Evolutionary conservation across 2,797 vertebrate genomes (phyloP), one percentile per base, ranked within the genome.

Genomic region (Pseudomugil gertrudae): DNA sequence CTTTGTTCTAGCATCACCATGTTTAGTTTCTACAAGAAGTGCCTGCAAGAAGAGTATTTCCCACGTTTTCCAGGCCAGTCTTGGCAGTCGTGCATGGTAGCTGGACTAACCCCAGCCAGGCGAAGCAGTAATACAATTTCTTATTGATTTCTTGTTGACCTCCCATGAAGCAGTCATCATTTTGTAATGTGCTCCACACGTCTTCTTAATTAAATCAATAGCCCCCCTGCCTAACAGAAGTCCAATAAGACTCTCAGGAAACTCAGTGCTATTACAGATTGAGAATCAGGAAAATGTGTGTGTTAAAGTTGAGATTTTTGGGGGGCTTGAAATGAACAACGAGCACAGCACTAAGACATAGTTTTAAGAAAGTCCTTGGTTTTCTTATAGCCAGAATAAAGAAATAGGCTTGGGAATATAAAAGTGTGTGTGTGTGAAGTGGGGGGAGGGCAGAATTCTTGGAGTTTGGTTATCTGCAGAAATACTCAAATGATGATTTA

Each of bases 141-240:
- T 77, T 93, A 95, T 95, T 88, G 94, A 95, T 95, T 94, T 92
- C 91, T 94, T 94, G 93, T 94, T 94, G 93, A 94, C 93, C 93
- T 93, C 92, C 89, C 91, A 92, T 92, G 92, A 94, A 93, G 91
- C 89, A 93, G 88, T 93, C 93, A 93, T 94, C 92, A 93, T 94
- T 93, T 87, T 92, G 92, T 94, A 94, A 95, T 93, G 91, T 90
- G 91, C 91, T 90, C 89, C 92, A 85, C 92, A 89, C 90, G 80
- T 91, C 91, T 88, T 83, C 87, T 91, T 94, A 94, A 94, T 95
- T 90, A 95, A 94, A 94, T 94, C 93, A 92, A 92, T 94, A 91
- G 77, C 74, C 83, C 84, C 88, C 79, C 87, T 83, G 83, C 86
- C 78, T 83, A 87, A 83, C 83, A 85, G 70, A 67, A 65, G 81